Conservation (phyloP, 2,113 vertebrate species). For the Martes martes region DNA sequence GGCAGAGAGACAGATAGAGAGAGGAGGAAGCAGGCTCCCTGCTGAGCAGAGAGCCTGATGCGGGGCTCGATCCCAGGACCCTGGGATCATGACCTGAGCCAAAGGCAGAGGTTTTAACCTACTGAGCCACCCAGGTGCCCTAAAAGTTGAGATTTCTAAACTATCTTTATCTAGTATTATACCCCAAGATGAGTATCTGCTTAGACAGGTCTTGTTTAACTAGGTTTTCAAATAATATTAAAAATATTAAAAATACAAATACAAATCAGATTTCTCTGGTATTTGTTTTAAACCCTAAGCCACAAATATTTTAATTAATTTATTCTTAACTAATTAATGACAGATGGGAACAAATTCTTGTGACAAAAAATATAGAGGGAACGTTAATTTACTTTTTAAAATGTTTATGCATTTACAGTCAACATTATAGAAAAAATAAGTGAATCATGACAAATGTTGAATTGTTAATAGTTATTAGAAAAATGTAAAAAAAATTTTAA, state of each 20-base stretch:
- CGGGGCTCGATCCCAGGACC: too few relatives aligned
- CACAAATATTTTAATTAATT: slow-evolving; percentile 7
- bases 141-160: neutral
- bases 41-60: too few relatives aligned
- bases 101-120: too few relatives aligned
- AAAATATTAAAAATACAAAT: neutral
- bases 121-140: too few relatives aligned
- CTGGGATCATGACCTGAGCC: too few relatives aligned
- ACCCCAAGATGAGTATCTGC: neutral
- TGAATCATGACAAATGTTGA: neutral
- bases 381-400: neutral
- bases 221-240: slow-evolving; percentile 4
- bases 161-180: neutral
- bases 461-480: slow-evolving; percentile 3
- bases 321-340: neutral
- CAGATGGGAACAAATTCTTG: neutral
- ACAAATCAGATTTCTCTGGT: neutral
- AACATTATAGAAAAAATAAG: neutral
- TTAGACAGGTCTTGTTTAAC: neutral
- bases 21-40: too few relatives aligned
- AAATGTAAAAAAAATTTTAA: neutral
- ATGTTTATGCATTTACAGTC: neutral
- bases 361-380: neutral
- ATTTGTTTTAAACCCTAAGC: neutral
- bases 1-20: too few relatives aligned